phyloP scores from a whole-genome alignment of 92 coral and sea anemone genomes.

The Bergia puertoricense region DNA sequence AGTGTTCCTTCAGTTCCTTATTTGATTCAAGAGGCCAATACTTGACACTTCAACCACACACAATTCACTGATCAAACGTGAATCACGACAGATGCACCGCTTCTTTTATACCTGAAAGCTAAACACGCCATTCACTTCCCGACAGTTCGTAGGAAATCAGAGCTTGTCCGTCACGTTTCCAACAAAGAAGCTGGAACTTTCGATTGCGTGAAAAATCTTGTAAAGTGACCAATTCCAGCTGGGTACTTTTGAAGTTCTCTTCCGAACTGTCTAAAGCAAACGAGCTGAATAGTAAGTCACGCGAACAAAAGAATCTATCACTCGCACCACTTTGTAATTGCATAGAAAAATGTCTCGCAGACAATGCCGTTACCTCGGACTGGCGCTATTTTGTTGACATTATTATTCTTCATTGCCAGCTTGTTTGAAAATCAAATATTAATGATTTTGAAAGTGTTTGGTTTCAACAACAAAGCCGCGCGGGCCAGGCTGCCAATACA shows the following conservation, averaged over 20 bases:
- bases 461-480: conserved; percentile 15
- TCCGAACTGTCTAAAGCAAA: conserved; percentile 18
- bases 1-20: neutral
- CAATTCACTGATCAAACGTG: neutral
- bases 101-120: neutral
- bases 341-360: conserved; percentile 2
- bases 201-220: conserved; percentile 27
- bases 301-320: conserved; percentile 14
- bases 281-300: conserved; percentile 25
- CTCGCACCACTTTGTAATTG: conserved; percentile 7
- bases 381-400: conserved; percentile 5
- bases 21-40: conserved; percentile 31
- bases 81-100: neutral
- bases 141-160: neutral
- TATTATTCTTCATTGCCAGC: conserved; percentile 5
- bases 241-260: neutral
- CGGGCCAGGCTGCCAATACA: neutral
- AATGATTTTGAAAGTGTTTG: conserved; percentile 27
- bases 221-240: neutral
- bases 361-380: conserved; percentile 17
- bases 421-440: conserved; percentile 27
- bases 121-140: neutral
- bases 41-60: conserved; percentile 19
- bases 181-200: conserved; percentile 16
- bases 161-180: conserved; percentile 20